These are phyloP conservation scores for Xestia rhomboidea DNA, from an alignment of 2,888 invertebrate genomes.

Conservation along the genomic window DNA sequence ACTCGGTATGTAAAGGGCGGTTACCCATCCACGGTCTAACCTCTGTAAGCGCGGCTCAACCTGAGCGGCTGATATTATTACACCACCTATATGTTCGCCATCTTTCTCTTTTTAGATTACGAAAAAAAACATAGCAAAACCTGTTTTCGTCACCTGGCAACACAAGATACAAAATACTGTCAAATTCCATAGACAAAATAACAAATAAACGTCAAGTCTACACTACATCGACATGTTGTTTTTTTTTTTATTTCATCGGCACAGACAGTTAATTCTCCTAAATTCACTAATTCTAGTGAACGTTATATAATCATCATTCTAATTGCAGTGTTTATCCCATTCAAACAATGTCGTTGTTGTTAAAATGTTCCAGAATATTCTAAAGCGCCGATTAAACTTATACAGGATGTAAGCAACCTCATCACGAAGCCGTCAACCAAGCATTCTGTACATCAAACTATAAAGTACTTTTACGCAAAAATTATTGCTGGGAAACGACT, in stretches of 20 bases:
- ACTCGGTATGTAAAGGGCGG: too few relatives aligned
- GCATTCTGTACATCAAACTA: too few relatives aligned
- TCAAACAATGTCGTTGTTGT: slow-evolving; percentile 4
- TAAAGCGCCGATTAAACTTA: background rate
- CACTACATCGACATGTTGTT: background rate
- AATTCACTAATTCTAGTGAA: background rate
- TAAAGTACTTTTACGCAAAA: too few relatives aligned
- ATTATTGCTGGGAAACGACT: too few relatives aligned
- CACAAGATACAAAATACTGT: background rate
- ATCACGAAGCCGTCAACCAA: too few relatives aligned
- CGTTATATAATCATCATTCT: slow-evolving; percentile 1
- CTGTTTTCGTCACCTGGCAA: background rate
- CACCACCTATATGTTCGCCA: background rate
- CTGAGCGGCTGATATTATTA: too few relatives aligned
- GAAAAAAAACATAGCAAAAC: background rate
- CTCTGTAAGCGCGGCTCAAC: too few relatives aligned
- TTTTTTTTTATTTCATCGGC: background rate
- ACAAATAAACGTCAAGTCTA: background rate
- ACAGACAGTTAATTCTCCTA: background rate
- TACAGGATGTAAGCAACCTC: too few relatives aligned
- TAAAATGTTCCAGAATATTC: slow-evolving; percentile 14
- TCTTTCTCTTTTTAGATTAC: background rate
- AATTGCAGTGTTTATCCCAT: slow-evolving; percentile 19
- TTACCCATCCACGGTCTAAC: too few relatives aligned
- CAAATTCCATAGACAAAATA: background rate